phyloP scores from a whole-genome alignment of 2,888 invertebrate species.

The Strigamia crassipes region DNA sequence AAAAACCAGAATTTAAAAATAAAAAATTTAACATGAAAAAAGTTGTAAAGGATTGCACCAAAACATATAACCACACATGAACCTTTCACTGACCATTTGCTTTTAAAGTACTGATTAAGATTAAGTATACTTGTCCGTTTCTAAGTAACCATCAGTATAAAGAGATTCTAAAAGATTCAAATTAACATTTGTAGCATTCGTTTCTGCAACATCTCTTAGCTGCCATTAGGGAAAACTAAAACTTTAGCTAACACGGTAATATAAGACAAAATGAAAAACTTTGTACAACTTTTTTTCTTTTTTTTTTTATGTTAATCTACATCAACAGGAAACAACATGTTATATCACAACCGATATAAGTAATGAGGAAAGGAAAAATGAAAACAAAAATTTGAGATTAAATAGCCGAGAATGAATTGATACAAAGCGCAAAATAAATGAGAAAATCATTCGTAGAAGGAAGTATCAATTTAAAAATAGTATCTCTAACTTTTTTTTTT shows the following conservation, averaged over 20 bases:
- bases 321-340: not conserved
- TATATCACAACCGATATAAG: not conserved
- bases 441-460: not conserved
- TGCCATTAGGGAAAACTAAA: slow-evolving; percentile 6
- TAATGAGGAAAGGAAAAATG: not conserved
- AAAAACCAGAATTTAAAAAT: not conserved
- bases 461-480: slow-evolving; percentile 12
- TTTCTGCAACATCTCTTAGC: not conserved
- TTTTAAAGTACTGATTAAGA: slow-evolving; percentile 9
- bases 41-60: slow-evolving; percentile 22
- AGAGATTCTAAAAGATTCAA: not conserved
- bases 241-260: not conserved
- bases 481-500: not conserved
- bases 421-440: not conserved
- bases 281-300: not conserved
- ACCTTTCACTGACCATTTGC: not conserved
- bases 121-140: slow-evolving; percentile 21
- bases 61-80: slow-evolving; percentile 18
- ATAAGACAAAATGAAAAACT: not conserved
- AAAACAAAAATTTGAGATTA: not conserved
- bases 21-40: slow-evolving; percentile 8
- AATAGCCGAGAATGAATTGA: not conserved
- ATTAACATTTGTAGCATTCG: slow-evolving; percentile 1
- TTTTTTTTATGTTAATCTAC: not conserved
- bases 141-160: slow-evolving; percentile 4